Evolutionary conservation across 1,140 invertebrate genomes (phyloP).

Genomic region (Microplitis demolitor): DNA sequence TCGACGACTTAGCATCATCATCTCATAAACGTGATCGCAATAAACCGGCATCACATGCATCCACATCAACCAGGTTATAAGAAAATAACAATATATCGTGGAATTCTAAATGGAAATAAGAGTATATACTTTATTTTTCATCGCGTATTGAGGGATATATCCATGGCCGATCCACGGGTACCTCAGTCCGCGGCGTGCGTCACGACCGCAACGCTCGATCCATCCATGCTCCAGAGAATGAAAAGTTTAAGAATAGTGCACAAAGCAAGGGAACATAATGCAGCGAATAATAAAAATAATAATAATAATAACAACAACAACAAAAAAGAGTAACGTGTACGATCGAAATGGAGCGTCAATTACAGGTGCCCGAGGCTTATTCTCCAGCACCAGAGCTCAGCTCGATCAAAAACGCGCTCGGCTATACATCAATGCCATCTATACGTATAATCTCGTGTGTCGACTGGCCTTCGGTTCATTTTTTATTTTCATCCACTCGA

Average conservation of each 20-base stretch:
- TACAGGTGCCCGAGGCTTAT: constrained; percentile 30
- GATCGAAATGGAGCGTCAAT: constrained; percentile 6
- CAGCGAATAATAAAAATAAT: not conserved
- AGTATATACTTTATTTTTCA: not conserved
- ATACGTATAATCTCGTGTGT: constrained; percentile 52
- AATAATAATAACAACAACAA: not conserved
- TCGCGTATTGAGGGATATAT: not conserved
- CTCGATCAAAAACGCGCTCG: constrained; percentile 49
- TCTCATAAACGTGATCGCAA: not conserved
- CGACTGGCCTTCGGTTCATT: constrained; percentile 41
- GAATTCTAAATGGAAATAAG: constrained; percentile 15
- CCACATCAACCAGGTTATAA: not conserved
- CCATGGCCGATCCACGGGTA: too few species aligned
- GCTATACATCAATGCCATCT: constrained; percentile 53
- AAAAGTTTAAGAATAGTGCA: too few species aligned
- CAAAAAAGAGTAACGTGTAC: not conserved
- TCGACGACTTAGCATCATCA: constrained; percentile 3
- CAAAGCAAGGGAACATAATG: not conserved
- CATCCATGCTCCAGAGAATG: too few species aligned
- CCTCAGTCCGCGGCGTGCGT: too few species aligned
- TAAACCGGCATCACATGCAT: too few species aligned
- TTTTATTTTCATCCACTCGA: not conserved
- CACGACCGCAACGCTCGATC: too few species aligned
- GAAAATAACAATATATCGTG: constrained; percentile 17
- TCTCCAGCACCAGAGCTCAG: constrained; percentile 4